Conservation (phyloP, 2,113 vertebrate genomes). For the Xiphias gladius region DNA sequence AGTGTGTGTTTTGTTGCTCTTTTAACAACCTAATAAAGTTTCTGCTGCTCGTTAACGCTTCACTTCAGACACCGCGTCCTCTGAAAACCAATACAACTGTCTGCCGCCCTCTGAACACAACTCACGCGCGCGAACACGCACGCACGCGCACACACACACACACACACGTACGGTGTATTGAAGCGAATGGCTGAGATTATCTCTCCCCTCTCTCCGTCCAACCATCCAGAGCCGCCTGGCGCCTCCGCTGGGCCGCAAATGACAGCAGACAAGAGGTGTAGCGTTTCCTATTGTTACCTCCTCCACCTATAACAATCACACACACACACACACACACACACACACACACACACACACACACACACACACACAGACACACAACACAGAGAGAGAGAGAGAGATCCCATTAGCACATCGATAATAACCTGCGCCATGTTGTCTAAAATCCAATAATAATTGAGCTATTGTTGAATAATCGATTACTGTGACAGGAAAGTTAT, state of each 20-base stretch:
- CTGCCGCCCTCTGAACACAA: not conserved
- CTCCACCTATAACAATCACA: constrained; percentile 24
- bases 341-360: constrained; percentile 38
- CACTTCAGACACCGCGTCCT: not conserved
- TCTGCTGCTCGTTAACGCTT: not conserved
- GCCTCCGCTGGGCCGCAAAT: constrained; percentile 69
- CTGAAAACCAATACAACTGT: not conserved
- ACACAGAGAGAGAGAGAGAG: not conserved
- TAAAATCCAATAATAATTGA: not conserved
- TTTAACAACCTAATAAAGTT: constrained; percentile 21
- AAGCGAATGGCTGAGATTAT: constrained; percentile 68
- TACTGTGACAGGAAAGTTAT: not conserved
- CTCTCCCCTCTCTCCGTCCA: constrained; percentile 67
- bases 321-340: constrained; percentile 33
- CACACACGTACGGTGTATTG: not conserved
- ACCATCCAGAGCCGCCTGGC: constrained; percentile 73
- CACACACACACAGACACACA: not conserved
- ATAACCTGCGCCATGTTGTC: not conserved
- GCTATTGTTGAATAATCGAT: not conserved
- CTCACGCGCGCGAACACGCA: not conserved
- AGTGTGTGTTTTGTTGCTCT: not conserved
- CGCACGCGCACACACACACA: not conserved
- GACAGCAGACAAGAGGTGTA: constrained; percentile 81
- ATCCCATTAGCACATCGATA: not conserved
- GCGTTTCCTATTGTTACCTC: constrained; percentile 78